Conservation (phyloP, 2,888 invertebrate species). For the Drosophila macrothrix region DNA sequence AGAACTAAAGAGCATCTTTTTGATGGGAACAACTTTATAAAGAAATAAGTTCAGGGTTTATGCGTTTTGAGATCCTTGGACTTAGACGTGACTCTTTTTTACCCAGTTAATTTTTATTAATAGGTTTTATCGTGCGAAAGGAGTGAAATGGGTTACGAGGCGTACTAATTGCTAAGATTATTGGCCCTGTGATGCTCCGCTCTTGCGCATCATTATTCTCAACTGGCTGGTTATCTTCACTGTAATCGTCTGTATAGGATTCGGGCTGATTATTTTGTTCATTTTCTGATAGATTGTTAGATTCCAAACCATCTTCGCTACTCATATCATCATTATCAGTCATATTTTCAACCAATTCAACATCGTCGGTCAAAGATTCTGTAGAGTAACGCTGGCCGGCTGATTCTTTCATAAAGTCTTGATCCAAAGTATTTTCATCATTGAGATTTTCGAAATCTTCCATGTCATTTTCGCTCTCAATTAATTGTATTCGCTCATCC, state of each 20-base stretch:
- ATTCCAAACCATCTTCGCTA: constrained; percentile 31
- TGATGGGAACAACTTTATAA: neutral
- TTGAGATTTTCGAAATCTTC: constrained; percentile 2
- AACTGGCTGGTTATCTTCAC: constrained; percentile 11
- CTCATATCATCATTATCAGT: constrained; percentile 22
- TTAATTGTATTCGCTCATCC: neutral
- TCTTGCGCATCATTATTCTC: constrained; percentile 32
- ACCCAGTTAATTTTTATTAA: constrained; percentile 9
- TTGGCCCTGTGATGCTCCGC: constrained; percentile 38
- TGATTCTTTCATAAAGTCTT: constrained; percentile 21
- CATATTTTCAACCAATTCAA: constrained; percentile 19
- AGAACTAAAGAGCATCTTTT: no score
- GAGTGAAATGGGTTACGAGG: constrained; percentile 45
- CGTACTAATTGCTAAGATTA: constrained; percentile 44
- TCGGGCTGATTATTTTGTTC: constrained; percentile 30
- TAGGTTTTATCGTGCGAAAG: constrained; percentile 30
- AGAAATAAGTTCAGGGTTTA: neutral
- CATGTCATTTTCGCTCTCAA: constrained; percentile 1
- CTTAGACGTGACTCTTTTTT: neutral
- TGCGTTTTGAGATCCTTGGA: neutral
- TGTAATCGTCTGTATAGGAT: neutral
- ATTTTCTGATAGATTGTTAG: neutral
- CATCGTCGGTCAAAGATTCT: constrained; percentile 16
- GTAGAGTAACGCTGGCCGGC: constrained; percentile 2
- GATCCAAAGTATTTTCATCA: constrained; percentile 23